Percentiles rank a stretch among this genome's conserved stretches.
These are phyloP conservation scores for Arothron firmamentum DNA, from an alignment of 2,113 vertebrate species.

Conservation along the genomic window DNA sequence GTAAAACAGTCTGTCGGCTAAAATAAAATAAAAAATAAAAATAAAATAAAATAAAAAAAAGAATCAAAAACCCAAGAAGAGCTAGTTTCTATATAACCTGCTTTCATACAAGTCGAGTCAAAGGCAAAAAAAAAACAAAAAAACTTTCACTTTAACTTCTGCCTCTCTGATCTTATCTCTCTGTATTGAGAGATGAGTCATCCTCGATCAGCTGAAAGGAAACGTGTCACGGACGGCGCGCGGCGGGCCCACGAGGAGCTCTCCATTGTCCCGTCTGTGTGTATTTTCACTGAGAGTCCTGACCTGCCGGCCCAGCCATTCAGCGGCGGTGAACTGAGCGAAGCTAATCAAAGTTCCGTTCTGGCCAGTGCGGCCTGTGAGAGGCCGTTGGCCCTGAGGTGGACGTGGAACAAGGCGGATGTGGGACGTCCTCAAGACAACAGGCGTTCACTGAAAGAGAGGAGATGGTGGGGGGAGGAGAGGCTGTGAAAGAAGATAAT, in stretches of 20 bases:
- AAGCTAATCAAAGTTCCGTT: constrained; percentile 51
- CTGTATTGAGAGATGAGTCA: constrained; percentile 43
- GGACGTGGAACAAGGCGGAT: constrained; percentile 41
- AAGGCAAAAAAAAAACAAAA: neutral
- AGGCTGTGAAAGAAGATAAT: constrained; percentile 12
- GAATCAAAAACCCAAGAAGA: too few relatives aligned
- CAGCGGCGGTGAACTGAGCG: constrained; percentile 44
- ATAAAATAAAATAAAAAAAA: too few relatives aligned
- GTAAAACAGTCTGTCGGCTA: too few relatives aligned
- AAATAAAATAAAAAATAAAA: too few relatives aligned
- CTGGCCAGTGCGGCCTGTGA: constrained; percentile 24
- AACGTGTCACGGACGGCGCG: constrained; percentile 29
- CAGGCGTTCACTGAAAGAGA: constrained; percentile 39
- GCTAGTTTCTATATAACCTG: neutral
- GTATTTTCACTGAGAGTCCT: constrained; percentile 45
- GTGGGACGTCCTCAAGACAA: constrained; percentile 43
- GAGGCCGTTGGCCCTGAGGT: constrained; percentile 6
- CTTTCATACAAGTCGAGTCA: neutral
- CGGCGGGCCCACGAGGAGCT: neutral
- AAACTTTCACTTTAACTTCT: constrained; percentile 23
- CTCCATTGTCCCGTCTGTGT: neutral
- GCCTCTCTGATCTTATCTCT: constrained; percentile 26
- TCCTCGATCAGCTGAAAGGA: constrained; percentile 40
- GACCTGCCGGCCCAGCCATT: constrained; percentile 29
- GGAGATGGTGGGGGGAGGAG: constrained; percentile 16